Evolutionary conservation across 2,888 invertebrate genomes (phyloP).

Genomic region (Leptopilina drosophilae): DNA sequence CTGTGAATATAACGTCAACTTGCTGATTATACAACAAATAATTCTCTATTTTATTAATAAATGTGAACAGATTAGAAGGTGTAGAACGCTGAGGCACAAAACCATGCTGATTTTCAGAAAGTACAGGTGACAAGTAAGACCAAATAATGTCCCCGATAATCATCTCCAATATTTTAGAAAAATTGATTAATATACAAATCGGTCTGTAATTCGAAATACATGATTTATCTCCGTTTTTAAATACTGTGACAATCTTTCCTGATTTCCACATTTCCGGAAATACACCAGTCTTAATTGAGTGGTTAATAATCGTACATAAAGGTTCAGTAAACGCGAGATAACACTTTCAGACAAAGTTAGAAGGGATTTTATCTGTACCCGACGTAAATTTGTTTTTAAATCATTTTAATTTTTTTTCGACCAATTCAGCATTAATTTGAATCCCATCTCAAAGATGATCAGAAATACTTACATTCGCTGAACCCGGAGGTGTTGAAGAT

Average conservation of each 20-base stretch:
- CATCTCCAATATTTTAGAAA: conserved; percentile 54
- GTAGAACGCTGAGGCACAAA: not conserved
- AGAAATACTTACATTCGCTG: too few relatives aligned
- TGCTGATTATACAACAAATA: not conserved
- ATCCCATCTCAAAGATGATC: too few relatives aligned
- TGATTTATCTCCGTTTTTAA: not conserved
- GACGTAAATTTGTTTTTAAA: not conserved
- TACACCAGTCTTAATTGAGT: conserved; percentile 43
- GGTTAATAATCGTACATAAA: conserved; percentile 45
- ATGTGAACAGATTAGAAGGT: not conserved
- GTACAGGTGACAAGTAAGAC: too few relatives aligned
- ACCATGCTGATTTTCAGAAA: too few relatives aligned
- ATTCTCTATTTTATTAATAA: not conserved
- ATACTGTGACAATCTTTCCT: conserved; percentile 15
- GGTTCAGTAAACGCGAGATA: conserved; percentile 29
- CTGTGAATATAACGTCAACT: not conserved
- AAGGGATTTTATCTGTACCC: conserved; percentile 42
- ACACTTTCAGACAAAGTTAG: conserved; percentile 41
- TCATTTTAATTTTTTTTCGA: not conserved
- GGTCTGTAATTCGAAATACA: conserved; percentile 50
- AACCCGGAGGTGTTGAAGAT: too few relatives aligned
- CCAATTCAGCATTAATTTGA: too few relatives aligned
- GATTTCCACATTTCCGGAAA: conserved; percentile 51
- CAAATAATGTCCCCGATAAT: conserved; percentile 21
- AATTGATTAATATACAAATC: conserved; percentile 43